Evolutionary conservation across 1,140 invertebrate species (phyloP).

Genomic region (Carposina sasakii): DNA sequence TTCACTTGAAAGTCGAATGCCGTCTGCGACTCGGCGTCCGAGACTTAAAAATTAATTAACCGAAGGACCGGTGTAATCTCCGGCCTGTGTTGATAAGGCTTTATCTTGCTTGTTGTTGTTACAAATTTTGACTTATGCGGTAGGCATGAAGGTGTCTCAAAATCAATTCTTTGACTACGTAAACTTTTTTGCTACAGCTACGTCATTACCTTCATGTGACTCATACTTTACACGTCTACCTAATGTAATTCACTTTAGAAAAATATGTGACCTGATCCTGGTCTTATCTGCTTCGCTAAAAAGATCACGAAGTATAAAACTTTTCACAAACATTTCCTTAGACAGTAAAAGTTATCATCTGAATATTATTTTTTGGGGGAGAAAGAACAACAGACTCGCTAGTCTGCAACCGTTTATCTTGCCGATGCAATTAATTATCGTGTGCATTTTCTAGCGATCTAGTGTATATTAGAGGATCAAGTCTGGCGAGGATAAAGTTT

Average conservation of each 20-base stretch:
- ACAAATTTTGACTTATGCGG: conserved; percentile 39
- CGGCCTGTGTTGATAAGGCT: conserved; percentile 53
- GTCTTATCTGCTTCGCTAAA: conserved; percentile 53
- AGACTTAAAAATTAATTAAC: conserved; percentile 74
- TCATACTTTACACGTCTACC: too few species aligned
- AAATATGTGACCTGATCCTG: too few species aligned
- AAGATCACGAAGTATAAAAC: too few species aligned
- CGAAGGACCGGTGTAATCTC: conserved; percentile 71
- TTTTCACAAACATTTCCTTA: conserved; percentile 49
- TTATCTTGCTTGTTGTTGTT: conserved; percentile 33
- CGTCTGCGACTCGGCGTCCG: conserved; percentile 48
- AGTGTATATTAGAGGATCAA: conserved; percentile 27
- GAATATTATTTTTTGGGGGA: conserved; percentile 42
- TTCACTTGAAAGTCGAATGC: conserved; percentile 52
- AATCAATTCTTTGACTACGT: too few species aligned
- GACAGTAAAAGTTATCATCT: conserved; percentile 41
- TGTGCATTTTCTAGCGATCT: conserved; percentile 31
- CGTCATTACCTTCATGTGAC: too few species aligned
- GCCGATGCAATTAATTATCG: too few species aligned
- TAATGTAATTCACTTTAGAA: too few species aligned
- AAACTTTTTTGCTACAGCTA: too few species aligned
- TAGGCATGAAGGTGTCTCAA: conserved; percentile 31
- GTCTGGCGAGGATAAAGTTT: conserved; percentile 44
- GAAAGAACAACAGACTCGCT: conserved; percentile 32
- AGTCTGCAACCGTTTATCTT: too few species aligned